Conservation (phyloP, 1,140 invertebrate genomes). For the Saxidomus purpurata region DNA sequence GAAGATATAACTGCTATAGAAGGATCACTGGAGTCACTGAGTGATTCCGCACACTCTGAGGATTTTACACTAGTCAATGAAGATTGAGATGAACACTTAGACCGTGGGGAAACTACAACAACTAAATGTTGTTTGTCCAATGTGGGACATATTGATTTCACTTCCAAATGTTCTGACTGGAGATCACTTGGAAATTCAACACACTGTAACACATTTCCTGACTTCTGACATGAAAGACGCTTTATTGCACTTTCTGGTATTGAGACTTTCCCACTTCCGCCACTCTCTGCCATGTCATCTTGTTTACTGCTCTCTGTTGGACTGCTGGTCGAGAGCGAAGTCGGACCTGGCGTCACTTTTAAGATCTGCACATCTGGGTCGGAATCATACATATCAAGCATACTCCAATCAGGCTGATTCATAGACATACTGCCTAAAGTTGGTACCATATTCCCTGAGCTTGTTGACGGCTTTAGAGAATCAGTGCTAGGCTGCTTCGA, state of each 20-base stretch:
- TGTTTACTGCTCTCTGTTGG: conserved; percentile 53
- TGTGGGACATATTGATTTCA: conserved; percentile 79
- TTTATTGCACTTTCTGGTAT: conserved; percentile 59
- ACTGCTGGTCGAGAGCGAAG: conserved; percentile 49
- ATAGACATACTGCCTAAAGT: conserved; percentile 70
- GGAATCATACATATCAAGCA: conserved; percentile 77
- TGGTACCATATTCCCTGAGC: conserved; percentile 68
- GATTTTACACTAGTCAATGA: conserved; percentile 27
- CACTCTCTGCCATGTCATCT: conserved; percentile 35
- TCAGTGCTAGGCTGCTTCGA: conserved; percentile 63
- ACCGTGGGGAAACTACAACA: conserved; percentile 78
- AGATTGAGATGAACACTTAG: conserved; percentile 37
- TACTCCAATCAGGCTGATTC: conserved; percentile 70
- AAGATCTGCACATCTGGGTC: conserved; percentile 83
- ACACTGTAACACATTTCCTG: conserved; percentile 82
- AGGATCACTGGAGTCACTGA: conserved; percentile 26
- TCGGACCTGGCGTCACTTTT: conserved; percentile 78
- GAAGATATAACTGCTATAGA: neutral
- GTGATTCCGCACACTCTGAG: conserved; percentile 24
- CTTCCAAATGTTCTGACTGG: conserved; percentile 75
- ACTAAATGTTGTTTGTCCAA: conserved; percentile 81
- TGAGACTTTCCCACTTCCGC: conserved; percentile 24
- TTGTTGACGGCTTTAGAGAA: conserved; percentile 62
- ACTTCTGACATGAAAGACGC: conserved; percentile 40
- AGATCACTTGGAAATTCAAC: conserved; percentile 80